A percentile compares a stretch with the other conserved stretches of the same genome.
phyloP scores from a whole-genome alignment of 2,888 invertebrate genomes.

The Lithophane semibrunnea region DNA sequence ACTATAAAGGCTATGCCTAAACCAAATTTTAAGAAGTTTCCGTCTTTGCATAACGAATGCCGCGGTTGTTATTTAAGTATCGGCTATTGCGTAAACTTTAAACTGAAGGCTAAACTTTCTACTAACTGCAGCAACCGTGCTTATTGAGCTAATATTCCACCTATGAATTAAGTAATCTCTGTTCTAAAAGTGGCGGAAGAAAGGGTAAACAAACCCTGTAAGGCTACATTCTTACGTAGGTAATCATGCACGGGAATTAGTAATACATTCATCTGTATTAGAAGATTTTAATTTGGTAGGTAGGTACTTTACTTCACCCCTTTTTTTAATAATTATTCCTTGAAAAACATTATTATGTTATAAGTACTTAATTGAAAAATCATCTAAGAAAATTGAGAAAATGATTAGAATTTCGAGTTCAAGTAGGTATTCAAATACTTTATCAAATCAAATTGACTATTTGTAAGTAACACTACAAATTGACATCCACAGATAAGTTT shows the following conservation, averaged over 20 bases:
- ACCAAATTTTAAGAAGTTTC: not conserved
- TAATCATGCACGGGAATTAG: not conserved
- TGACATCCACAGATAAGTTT: not conserved
- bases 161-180: not conserved
- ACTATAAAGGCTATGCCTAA: not conserved
- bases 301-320: not conserved
- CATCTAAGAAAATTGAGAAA: not conserved
- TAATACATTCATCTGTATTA: not conserved
- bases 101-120: slow-evolving; percentile 7
- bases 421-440: not conserved
- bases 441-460: not conserved
- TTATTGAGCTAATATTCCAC: not conserved
- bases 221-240: not conserved
- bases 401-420: not conserved
- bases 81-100: not conserved
- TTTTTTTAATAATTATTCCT: not conserved
- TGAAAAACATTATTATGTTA: not conserved
- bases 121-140: not conserved
- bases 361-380: not conserved
- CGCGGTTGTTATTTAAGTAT: not conserved
- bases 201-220: not conserved
- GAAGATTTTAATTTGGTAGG: not conserved
- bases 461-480: not conserved
- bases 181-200: not conserved
- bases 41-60: not conserved